Evolutionary conservation across 2,888 invertebrate genomes (phyloP), one percentile per base, ranked within the genome.

Genomic region (Dynastes hyllus): DNA sequence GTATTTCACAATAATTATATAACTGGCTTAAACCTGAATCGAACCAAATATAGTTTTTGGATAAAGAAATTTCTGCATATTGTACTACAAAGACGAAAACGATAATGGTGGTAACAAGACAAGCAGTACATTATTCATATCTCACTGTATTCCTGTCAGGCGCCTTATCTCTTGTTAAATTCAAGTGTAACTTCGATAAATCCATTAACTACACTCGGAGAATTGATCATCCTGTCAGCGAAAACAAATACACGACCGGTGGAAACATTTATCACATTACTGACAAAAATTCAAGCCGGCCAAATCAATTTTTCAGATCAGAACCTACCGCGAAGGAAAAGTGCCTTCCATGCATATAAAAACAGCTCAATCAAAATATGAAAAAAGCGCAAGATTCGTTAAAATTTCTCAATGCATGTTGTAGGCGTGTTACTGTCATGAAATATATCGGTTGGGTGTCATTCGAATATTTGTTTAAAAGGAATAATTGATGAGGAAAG

Each of bases 201-300:
- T 22, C 16, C n/a, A n/a, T n/a, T n/a, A 55, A 9, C n/a, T 55
- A n/a, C 55, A 55, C n/a, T 4, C n/a, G 13, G 6, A 55, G 8
- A 55, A 55, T 55, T 55, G 55, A 55, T 55, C 55, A 55, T n/a
- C 55, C 55, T 55, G 55, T 55, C 55, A 55, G n/a, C 22, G 55
- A 55, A 22, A 55, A 55, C 55, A 55, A n/a, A 55, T 13, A 55
- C n/a, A 22, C n/a, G 8, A 55, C 55, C 32, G 32, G 2, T 6
- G 5, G 55, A 55, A 55, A 55, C 55, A 55, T 55, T 55, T 55
- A 55, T 55, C 22, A 55, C 55, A 55, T 55, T n/a, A 22, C 55
- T 55, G 55, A 55, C 55, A 55, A 22, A n/a, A 16, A 22, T 22
- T 16, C 22, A 55, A n/a, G 55, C 55, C n/a, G 55, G 8, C n/a